These are phyloP conservation scores for Siphamia tubifer DNA, from an alignment of 2,113 vertebrate species.

Conservation along the genomic window DNA sequence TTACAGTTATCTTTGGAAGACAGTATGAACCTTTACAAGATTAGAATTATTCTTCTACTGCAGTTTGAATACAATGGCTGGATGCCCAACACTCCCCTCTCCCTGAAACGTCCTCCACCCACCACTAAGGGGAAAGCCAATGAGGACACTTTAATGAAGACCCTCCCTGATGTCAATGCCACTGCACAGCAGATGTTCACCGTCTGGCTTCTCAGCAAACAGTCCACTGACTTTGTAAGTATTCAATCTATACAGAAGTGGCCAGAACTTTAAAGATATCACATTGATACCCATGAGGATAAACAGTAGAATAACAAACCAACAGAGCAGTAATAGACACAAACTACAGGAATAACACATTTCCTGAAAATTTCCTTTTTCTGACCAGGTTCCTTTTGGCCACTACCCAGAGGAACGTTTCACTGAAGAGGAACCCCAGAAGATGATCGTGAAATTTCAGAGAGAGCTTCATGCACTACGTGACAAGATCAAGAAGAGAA, in stretches of 20 bases:
- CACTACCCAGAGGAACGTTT: conserved; percentile 19
- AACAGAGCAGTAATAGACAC: too few species aligned
- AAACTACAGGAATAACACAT: too few species aligned
- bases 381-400: conserved; percentile 18
- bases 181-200: conserved; percentile 33
- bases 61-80: conserved; percentile 63
- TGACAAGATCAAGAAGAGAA: not conserved
- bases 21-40: too few species aligned
- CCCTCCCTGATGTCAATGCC: conserved; percentile 34
- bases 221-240: conserved; percentile 65
- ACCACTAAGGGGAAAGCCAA: conserved; percentile 53
- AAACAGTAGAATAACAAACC: too few species aligned
- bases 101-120: conserved; percentile 59
- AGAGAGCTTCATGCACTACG: conserved; percentile 1
- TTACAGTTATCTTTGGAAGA: too few species aligned
- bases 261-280: too few species aligned
- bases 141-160: conserved; percentile 34
- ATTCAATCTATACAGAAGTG: too few species aligned
- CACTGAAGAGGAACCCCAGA: conserved; percentile 4
- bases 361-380: not conserved
- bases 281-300: too few species aligned
- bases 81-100: conserved; percentile 67
- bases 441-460: conserved; percentile 16
- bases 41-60: not conserved
- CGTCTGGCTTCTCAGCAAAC: conserved; percentile 53